phyloP scores from a whole-genome alignment of 1,140 invertebrate species.

The Pentalonia nigronervosa region DNA sequence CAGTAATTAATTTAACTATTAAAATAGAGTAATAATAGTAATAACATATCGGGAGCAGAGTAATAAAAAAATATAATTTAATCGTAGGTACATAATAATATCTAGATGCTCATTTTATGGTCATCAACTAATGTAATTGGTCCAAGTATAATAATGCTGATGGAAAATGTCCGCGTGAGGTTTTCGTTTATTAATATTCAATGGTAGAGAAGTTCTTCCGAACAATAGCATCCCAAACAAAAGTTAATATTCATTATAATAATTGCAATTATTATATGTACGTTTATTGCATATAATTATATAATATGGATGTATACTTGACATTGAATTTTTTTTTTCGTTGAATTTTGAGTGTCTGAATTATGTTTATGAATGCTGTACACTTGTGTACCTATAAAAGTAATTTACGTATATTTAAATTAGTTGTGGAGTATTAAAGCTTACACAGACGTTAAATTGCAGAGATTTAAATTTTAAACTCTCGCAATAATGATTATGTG shows the following conservation, averaged over 20 bases:
- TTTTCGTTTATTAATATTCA: constrained; percentile 17
- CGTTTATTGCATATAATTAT: background rate
- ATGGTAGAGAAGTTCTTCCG: background rate
- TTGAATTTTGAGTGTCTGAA: background rate
- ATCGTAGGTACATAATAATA: constrained; percentile 11
- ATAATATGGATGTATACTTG: background rate
- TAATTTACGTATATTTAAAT: background rate
- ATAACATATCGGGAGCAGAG: background rate
- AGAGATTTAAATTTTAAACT: background rate
- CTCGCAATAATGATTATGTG: background rate
- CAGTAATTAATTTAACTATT: constrained; percentile 4
- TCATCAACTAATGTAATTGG: constrained; percentile 17
- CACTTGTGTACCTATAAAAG: too few relatives aligned
- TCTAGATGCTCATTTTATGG: background rate
- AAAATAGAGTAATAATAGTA: background rate
- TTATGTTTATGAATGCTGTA: background rate
- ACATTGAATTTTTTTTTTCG: background rate
- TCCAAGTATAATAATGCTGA: background rate
- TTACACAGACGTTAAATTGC: background rate
- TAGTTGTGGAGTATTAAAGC: background rate
- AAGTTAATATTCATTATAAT: constrained; percentile 33
- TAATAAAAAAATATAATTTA: background rate
- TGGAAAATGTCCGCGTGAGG: background rate
- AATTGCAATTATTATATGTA: background rate
- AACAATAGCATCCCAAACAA: constrained; percentile 19